phyloP scores from a whole-genome alignment of 2,113 vertebrate genomes.

The Meleagris gallopavo region DNA sequence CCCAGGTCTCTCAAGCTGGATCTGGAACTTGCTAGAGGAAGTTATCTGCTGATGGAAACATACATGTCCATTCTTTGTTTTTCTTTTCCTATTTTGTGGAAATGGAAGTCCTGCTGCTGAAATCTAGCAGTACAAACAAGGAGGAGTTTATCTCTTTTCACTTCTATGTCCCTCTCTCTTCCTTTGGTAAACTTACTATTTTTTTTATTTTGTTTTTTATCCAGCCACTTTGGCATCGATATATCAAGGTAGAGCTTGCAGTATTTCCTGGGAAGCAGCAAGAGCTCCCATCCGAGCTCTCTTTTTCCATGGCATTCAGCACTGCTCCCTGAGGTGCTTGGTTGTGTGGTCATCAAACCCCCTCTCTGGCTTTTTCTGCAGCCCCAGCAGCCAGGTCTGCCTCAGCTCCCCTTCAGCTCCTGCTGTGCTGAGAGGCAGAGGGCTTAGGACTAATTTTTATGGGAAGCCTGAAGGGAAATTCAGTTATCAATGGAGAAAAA shows the following conservation, averaged over 20 bases:
- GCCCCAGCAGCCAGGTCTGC: neutral
- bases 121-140: neutral
- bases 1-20: neutral
- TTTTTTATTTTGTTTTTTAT: neutral
- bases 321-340: neutral
- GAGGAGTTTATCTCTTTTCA: neutral
- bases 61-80: accelerated
- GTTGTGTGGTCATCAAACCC: neutral
- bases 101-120: neutral
- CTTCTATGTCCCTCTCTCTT: neutral
- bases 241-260: neutral
- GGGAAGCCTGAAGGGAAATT: neutral
- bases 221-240: accelerated
- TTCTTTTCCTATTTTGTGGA: neutral
- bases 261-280: neutral
- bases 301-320: neutral
- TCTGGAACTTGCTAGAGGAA: neutral
- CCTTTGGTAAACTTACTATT: neutral
- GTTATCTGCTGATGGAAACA: neutral
- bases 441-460: neutral
- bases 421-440: neutral
- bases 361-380: neutral
- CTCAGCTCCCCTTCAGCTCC: neutral
- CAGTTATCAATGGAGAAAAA: neutral
- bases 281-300: neutral